Conservation (phyloP, 2,113 vertebrate species). For the Psammodynastes pulverulentus region DNA sequence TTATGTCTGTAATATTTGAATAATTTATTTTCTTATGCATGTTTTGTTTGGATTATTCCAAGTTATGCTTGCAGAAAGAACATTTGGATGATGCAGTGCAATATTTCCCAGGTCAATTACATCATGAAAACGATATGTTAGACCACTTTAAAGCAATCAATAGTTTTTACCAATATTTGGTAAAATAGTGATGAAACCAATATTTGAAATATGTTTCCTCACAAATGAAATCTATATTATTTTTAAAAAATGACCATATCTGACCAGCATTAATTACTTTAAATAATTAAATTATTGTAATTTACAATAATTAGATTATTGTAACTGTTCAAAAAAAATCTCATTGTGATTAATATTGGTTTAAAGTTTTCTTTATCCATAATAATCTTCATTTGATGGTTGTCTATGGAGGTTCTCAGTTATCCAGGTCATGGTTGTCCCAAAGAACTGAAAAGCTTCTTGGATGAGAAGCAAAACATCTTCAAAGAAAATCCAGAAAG, state of each 20-base stretch:
- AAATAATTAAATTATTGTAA: slow-evolving; percentile 87
- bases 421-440: too few species aligned
- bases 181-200: too few species aligned
- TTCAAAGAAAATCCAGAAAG: too few species aligned
- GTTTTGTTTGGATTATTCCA: slow-evolving; percentile 64
- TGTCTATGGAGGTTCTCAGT: too few species aligned
- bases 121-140: slow-evolving; percentile 71
- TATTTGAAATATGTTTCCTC: slow-evolving; percentile 71
- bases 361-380: slow-evolving; percentile 77
- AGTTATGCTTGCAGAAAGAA: slow-evolving; percentile 62
- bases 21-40: slow-evolving; percentile 66
- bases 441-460: too few species aligned
- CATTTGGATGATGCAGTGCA: slow-evolving; percentile 56
- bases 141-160: slow-evolving; percentile 67
- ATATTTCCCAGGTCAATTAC: slow-evolving; percentile 72
- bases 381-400: slow-evolving; percentile 74
- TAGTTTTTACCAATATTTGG: slow-evolving; percentile 72
- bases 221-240: slow-evolving; percentile 77
- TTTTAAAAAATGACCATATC: slow-evolving; percentile 72
- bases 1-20: slow-evolving; percentile 64
- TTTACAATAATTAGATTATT: too few species aligned
- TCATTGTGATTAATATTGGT: slow-evolving; percentile 74
- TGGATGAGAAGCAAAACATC: too few species aligned
- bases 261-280: slow-evolving; percentile 76
- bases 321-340: slow-evolving; percentile 87